These are phyloP conservation scores for Apocrypta bakeri DNA, from an alignment of 1,140 invertebrate species.

Conservation along the genomic window DNA sequence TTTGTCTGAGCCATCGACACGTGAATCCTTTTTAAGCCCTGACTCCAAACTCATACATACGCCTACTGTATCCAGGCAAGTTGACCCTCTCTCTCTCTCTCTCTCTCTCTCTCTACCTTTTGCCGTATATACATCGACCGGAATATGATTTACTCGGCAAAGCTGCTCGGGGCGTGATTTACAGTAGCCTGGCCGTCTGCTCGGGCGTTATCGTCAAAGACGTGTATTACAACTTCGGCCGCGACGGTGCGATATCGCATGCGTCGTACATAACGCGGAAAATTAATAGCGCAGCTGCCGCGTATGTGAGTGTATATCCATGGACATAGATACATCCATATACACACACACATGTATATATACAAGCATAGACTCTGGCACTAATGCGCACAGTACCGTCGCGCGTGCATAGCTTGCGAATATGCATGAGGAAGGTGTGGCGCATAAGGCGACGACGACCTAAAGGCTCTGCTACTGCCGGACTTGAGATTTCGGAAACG, in stretches of 20 bases:
- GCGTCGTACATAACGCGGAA: conserved; percentile 50
- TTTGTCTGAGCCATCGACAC: too few relatives aligned
- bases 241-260: conserved; percentile 53
- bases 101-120: too few relatives aligned
- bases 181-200: conserved; percentile 7
- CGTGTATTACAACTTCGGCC: conserved; percentile 44
- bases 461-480: conserved; percentile 37
- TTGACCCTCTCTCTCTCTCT: background rate
- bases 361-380: background rate
- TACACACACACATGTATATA: background rate
- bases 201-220: conserved; percentile 44
- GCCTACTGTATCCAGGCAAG: background rate
- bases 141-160: conserved; percentile 46
- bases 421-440: conserved; percentile 58
- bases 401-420: conserved; percentile 36
- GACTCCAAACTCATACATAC: too few relatives aligned
- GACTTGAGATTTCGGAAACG: conserved; percentile 60
- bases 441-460: conserved; percentile 53
- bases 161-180: conserved; percentile 47
- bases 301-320: background rate
- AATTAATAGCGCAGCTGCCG: conserved; percentile 58
- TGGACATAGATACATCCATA: too few relatives aligned
- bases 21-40: too few relatives aligned
- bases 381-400: background rate
- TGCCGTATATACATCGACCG: conserved; percentile 18